A percentile compares a stretch with the other conserved stretches of the same genome.
phyloP scores from a whole-genome alignment of 2,113 vertebrate genomes.

The Stictonetta naevosa region DNA sequence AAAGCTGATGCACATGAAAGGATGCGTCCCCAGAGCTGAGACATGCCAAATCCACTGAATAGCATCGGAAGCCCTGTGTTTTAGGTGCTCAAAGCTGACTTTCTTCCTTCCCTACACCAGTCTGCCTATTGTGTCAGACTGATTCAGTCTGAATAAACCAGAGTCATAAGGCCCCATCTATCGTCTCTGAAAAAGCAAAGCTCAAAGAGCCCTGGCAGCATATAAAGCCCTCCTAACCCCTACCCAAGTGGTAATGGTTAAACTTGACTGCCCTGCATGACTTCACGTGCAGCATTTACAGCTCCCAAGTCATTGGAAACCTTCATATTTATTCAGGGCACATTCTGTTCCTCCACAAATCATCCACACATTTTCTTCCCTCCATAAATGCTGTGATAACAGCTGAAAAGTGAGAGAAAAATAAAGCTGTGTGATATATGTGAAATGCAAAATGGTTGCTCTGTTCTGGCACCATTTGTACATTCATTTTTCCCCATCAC shows the following conservation, averaged over 20 bases:
- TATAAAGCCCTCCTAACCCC: not conserved
- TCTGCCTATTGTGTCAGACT: not conserved
- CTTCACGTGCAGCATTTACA: not conserved
- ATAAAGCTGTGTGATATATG: conserved; percentile 52
- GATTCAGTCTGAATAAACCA: not conserved
- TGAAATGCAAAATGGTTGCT: conserved; percentile 36
- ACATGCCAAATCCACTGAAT: accelerated
- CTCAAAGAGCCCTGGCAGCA: not conserved
- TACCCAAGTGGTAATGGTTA: not conserved
- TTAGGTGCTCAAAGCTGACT: not conserved
- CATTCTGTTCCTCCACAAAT: conserved; percentile 56
- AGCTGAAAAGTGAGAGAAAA: conserved; percentile 67
- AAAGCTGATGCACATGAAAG: not conserved
- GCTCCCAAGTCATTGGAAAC: not conserved
- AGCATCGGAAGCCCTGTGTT: not conserved
- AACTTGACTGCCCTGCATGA: not conserved
- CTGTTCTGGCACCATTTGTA: conserved; percentile 8
- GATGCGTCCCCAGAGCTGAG: not conserved
- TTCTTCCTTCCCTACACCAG: not conserved
- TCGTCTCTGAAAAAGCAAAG: not conserved
- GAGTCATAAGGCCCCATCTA: not conserved
- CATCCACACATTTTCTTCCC: conserved; percentile 58
- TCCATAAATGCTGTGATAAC: conserved; percentile 58
- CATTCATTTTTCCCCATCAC: not conserved
- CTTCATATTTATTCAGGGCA: conserved; percentile 19